These are phyloP conservation scores for Cavia porcellus DNA, from an alignment of 2,113 vertebrate species.

Conservation along the genomic window DNA sequence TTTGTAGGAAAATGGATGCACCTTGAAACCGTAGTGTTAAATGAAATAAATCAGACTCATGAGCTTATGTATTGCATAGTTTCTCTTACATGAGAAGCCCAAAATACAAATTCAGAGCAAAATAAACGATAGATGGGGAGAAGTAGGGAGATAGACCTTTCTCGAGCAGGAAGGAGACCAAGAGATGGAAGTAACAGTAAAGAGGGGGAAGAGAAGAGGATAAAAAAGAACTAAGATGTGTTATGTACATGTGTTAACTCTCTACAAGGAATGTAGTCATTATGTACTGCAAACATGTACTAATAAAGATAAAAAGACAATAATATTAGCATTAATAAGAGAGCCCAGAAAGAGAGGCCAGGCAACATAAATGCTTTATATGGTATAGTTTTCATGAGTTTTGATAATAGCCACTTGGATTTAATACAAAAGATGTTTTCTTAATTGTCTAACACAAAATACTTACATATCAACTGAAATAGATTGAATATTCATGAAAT, in stretches of 20 bases:
- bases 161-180: neutral
- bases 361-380: neutral
- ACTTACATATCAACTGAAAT: neutral
- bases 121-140: neutral
- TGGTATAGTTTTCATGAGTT: neutral
- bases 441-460: constrained; percentile 44
- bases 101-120: neutral
- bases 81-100: neutral
- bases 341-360: neutral
- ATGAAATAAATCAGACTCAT: neutral
- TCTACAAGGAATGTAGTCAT: neutral
- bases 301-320: neutral
- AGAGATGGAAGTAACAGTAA: neutral
- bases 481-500: neutral
- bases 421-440: constrained; percentile 20
- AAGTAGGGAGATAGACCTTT: neutral
- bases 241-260: neutral
- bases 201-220: neutral
- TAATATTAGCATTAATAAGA: constrained; percentile 22
- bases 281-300: neutral
- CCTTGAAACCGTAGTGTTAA: neutral
- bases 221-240: neutral
- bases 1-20: neutral
- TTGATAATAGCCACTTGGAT: neutral
- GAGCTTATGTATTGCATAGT: neutral